Conservation (phyloP, 2,113 vertebrate species). For the crab-eating macaque (Macaca fascicularis) region T2T-MFA8v1.1 NC_088377.1:104870501-104871000, state of each 20-base stretch:
- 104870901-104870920: not conserved
- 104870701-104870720: not conserved
- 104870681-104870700: not conserved
- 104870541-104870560: not conserved
- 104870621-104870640: not conserved
- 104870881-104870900: not conserved
- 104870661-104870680: not conserved
- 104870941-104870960: not conserved
- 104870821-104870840: not conserved
- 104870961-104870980: not conserved
- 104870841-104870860: not conserved
- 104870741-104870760: not conserved
- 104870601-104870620: not conserved
- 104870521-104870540: too few species aligned
- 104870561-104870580: not conserved
- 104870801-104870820: not conserved
- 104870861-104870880: not conserved
- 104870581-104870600: not conserved
- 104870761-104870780: not conserved
- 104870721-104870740: not conserved
- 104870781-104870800: not conserved
- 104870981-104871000: constrained; percentile 16
- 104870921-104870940: not conserved
- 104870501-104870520: too few species aligned
- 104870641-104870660: not conserved